Base-by-base conservation (phyloP, 2,113 vertebrate genomes). In the Lipotes vexillifer region DNA sequence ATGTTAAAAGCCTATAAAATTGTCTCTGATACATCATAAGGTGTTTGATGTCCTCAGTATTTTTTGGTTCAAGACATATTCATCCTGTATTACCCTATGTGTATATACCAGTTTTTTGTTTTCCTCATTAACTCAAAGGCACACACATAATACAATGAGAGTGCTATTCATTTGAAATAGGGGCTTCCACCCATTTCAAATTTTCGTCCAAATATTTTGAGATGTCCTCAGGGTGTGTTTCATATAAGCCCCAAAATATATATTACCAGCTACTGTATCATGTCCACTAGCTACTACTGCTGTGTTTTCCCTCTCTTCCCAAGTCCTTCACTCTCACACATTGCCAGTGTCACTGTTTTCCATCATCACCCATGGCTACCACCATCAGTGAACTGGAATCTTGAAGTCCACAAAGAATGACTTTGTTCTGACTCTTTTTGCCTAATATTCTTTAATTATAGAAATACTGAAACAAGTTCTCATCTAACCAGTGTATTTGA, bases 51-150 rank as follows among this genome's bases (percentile, higher is more conserved):
- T 11, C 15, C 33, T 55, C 20, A 33, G 12, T 29, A 81, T 38
- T 33, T 96, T 59, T 46, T 31, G 7, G 14, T 86, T 84, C 25
- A 65, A 89, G 85, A 49, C n/a, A 17, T 17, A 96, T 81, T 49
- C 21, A 7, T 66, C 5, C 1, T 69, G 7, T 38, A 10, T 69
- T 68, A 55, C 15, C n/a, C 33, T 77, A 52, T 18, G 31, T 95
- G 1, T 38, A 59, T 14, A n/a, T 20, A 38, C 18, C 11, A 66
- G 6, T 25, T 59, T 89, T 72, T 71, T 33, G 2, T 55, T 63
- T 68, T 69, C 27, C 49, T 75, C 49, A 85, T 74, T 63, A 80
- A 27, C 33, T 85, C 36, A 18, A 96, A 61, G 33, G 17, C 55
- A 66, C 10, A 80, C 8, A 81, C 10, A 17, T 46, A 65, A 66